These are phyloP conservation scores for Sebastes iracundus DNA, from an alignment of 2,797 vertebrate genomes.

Conservation along the genomic window DNA sequence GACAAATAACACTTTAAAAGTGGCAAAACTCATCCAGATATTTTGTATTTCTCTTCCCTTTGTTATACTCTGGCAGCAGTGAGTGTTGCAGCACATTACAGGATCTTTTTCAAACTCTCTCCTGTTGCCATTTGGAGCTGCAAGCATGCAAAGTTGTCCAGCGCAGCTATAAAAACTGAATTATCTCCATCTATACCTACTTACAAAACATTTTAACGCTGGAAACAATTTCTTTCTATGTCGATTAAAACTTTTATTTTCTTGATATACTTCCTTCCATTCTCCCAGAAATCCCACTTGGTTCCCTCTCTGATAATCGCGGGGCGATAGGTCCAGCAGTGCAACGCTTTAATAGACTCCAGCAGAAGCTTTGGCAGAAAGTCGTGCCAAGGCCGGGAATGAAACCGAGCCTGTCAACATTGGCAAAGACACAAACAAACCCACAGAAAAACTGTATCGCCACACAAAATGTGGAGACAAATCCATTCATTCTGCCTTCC, in stretches of 20 bases:
- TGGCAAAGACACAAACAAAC: slow-evolving; percentile 71
- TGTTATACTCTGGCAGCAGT: not conserved
- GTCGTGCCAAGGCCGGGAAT: slow-evolving; percentile 58
- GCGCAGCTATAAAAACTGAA: not conserved
- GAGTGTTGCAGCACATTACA: not conserved
- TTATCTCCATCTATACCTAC: not conserved
- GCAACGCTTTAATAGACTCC: slow-evolving; percentile 66
- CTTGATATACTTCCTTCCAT: not conserved
- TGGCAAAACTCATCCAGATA: not conserved
- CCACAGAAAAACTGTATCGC: slow-evolving; percentile 59
- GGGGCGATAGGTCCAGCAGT: slow-evolving; percentile 41
- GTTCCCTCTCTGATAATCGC: slow-evolving; percentile 20
- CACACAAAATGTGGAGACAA: slow-evolving; percentile 57
- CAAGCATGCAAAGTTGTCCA: not conserved
- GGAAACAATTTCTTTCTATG: not conserved
- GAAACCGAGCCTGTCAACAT: slow-evolving; percentile 67
- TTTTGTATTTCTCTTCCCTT: not conserved
- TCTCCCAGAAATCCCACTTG: slow-evolving; percentile 27
- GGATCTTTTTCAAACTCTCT: not conserved
- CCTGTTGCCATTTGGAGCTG: not conserved
- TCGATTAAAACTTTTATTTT: slow-evolving; percentile 14
- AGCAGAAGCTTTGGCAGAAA: slow-evolving; percentile 65
- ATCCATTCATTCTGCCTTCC: slow-evolving; percentile 64
- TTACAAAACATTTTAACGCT: not conserved
- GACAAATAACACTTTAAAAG: not conserved